Base-by-base conservation (phyloP, 2,888 invertebrate genomes). In the Troides helena region DNA sequence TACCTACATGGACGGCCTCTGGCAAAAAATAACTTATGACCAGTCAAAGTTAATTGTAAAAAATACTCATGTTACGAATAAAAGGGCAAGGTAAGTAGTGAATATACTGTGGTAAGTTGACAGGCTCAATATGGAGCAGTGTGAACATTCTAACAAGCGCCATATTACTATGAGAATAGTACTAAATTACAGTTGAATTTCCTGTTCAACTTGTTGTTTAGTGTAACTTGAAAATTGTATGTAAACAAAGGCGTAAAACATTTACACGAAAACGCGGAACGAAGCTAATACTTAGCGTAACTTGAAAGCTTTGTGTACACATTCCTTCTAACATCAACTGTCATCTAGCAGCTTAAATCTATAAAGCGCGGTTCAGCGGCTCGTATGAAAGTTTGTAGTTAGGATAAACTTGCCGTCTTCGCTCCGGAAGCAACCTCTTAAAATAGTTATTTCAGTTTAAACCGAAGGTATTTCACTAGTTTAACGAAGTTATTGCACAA, bases 301-400 rank as follows among this genome's bases (percentile, higher is more conserved):
- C 56, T 56, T 64, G 14, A 59, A 46, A 65, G 66, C 59, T 61
- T 18, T 23, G 66, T 59, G 59, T 60, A 39, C 43, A 23, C 57
- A 23, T 50, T 50, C 50, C 14, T 14, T 18, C 25, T 66, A 50
- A 53, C 50, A 60, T 50, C 46, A 59, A 46, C 46, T 2, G 46
- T 46, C 43, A 59, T 18, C 36, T 61, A 6, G 36, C 36, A 10
- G 61, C 53, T 65, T 53, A 62, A 56, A 25, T 46, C 46, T 62
- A n/a, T 2, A 68, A 30, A 8, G 56, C 36, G 12, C 67, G 62
- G 43, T 30, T 53, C 43, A 57, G 56, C 43, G 7, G 39, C 18
- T 25, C 18, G 36, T 6, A 56, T 67, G 53, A 56, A 62, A 67
- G 56, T 68, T 68, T 36, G 56, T 46, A 25, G 57, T 46, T n/a